Percentiles rank a stretch among this genome's conserved stretches.
Conservation (phyloP, 2,888 invertebrate species). For the Platerodrilus igneus region DNA sequence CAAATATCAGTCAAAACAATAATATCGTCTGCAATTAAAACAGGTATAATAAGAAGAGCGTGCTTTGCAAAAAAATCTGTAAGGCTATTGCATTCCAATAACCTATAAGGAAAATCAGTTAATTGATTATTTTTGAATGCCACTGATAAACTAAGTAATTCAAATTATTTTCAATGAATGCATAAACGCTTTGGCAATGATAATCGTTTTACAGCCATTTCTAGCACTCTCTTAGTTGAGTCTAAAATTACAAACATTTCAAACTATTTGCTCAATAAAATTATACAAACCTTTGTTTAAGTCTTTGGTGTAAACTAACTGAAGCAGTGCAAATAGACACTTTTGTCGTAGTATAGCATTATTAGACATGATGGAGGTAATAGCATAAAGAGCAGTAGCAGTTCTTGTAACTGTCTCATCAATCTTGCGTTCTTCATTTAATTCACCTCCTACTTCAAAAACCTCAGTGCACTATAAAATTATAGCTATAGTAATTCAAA, state of each 20-base stretch:
- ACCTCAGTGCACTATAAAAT: slow-evolving; percentile 36
- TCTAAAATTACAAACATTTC: slow-evolving; percentile 14
- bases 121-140: slow-evolving; percentile 33
- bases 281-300: slow-evolving; percentile 40
- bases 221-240: slow-evolving; percentile 19
- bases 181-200: slow-evolving; percentile 34
- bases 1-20: slow-evolving; percentile 37
- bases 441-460: slow-evolving; percentile 44
- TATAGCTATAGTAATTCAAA: slow-evolving; percentile 9
- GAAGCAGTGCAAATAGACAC: slow-evolving; percentile 53
- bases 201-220: slow-evolving; percentile 32
- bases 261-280: not conserved
- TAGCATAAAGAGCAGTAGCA: slow-evolving; percentile 55
- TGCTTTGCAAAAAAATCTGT: slow-evolving; percentile 47
- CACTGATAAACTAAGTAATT: slow-evolving; percentile 50
- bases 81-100: slow-evolving; percentile 40
- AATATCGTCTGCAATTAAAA: slow-evolving; percentile 43
- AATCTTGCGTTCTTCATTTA: slow-evolving; percentile 47
- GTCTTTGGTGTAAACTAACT: slow-evolving; percentile 52
- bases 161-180: slow-evolving; percentile 50
- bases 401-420: slow-evolving; percentile 59
- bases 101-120: slow-evolving; percentile 42
- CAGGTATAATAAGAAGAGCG: slow-evolving; percentile 44
- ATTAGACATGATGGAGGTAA: slow-evolving; percentile 52
- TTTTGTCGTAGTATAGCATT: slow-evolving; percentile 52